Evolutionary conservation across 2,797 vertebrate genomes (phyloP), one percentile per base, ranked within the genome.

Genomic region (Gastrophryne carolinensis): DNA sequence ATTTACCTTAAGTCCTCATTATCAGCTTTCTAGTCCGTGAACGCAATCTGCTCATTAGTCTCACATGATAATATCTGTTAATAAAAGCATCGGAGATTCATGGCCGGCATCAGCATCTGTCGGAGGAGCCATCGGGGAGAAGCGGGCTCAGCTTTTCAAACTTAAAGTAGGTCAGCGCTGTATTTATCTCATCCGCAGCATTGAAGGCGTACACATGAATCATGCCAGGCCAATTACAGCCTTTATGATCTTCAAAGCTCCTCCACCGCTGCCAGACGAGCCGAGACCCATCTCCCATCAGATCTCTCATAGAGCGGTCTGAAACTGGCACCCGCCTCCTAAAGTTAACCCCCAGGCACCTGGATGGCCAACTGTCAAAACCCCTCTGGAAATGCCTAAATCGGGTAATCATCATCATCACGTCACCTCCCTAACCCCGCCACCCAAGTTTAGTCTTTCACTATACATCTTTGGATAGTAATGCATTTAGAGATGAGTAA

Each of bases 211-310:
- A 49, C 58, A 74, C 62, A 74, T 66, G 52, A 66, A 58, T 66
- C 72, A 74, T 23, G 50, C 49, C 26, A 12, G 52, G 17, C 52
- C 72, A 66, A 66, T 74, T 74, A 74, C 72, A 65, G 72, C 52
- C 17, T 49, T 37, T 61, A 27, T 63, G 58, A 53, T 63, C 15
- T 72, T 63, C 72, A 74, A 49, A 74, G 72, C 27, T 66, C 34
- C 17, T 35, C 11, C 54, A 26, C 47, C 54, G 35, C 47, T 54
- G 13, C 72, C 29, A 54, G 44, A 41, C 9, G 17, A 56, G 39
- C 52, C 29, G 39, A 35, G 29, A 49, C 24, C 37, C 21, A 24
- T n/a, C n/a, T n/a, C n/a, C n/a, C 47, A 11, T 21, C 10, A 24
- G 27, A 47, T 60, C 26, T 71, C 12, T 1, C 17, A 17, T 1